phyloP scores from a whole-genome alignment of 2,797 vertebrate species.

The Simalia tracyae region DNA sequence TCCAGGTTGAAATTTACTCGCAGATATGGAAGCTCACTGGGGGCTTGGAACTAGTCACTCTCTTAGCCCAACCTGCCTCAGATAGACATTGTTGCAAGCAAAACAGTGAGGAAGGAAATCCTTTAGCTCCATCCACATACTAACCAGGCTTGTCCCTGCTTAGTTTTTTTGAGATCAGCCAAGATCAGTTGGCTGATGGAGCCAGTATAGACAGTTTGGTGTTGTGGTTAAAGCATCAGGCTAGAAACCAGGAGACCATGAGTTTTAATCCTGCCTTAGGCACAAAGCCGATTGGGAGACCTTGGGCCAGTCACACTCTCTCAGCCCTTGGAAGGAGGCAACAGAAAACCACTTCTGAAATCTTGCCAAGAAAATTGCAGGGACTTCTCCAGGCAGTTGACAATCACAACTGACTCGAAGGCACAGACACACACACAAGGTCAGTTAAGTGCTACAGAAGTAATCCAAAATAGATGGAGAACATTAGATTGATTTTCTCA shows the following conservation, averaged over 20 bases:
- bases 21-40: neutral
- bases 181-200: neutral
- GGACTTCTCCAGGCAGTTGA: neutral
- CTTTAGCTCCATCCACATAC: neutral
- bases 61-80: neutral
- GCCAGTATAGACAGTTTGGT: neutral
- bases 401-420: neutral
- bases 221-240: neutral
- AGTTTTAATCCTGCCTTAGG: neutral
- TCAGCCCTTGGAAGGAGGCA: neutral
- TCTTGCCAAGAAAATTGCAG: neutral
- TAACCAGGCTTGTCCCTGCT: neutral
- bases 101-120: neutral
- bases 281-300: neutral
- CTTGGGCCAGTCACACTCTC: neutral
- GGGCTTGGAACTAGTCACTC: neutral
- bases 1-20: neutral
- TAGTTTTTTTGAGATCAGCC: neutral
- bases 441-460: neutral
- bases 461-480: neutral
- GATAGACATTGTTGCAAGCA: neutral
- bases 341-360: neutral
- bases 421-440: neutral
- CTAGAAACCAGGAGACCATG: neutral
- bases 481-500: neutral